Evolutionary conservation across 2,888 invertebrate species (phyloP).

Genomic region (Sceliomorpha sp.): DNA sequence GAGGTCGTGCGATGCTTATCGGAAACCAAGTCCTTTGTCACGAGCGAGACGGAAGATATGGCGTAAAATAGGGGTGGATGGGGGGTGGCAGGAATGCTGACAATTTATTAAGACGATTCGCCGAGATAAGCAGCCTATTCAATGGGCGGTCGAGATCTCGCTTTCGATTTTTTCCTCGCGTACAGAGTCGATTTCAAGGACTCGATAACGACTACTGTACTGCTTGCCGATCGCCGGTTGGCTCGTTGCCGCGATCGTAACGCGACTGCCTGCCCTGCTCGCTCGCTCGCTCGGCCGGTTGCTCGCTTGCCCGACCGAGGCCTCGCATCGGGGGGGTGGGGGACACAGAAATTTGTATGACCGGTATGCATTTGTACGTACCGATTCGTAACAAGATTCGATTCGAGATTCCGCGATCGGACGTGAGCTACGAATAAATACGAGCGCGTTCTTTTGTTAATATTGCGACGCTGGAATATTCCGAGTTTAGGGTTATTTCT

Average conservation of each 20-base stretch:
- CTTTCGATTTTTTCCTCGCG: slow-evolving; percentile 63
- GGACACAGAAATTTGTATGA: slow-evolving; percentile 68
- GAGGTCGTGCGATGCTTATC: slow-evolving; percentile 9
- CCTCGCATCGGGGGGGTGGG: slow-evolving; percentile 40
- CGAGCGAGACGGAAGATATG: slow-evolving; percentile 5
- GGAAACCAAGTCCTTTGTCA: slow-evolving; percentile 18
- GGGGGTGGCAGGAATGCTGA: slow-evolving; percentile 57
- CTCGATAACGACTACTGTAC: slow-evolving; percentile 68
- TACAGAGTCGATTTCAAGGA: slow-evolving; percentile 67
- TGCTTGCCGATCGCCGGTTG: slow-evolving; percentile 51
- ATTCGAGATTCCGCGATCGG: slow-evolving; percentile 54
- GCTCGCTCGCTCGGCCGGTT: too few species aligned
- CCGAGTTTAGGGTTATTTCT: slow-evolving; percentile 13
- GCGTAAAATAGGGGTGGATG: slow-evolving; percentile 30
- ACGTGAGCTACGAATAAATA: slow-evolving; percentile 52
- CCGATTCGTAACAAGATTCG: slow-evolving; percentile 68
- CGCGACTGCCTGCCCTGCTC: slow-evolving; percentile 13
- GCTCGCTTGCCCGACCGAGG: too few species aligned
- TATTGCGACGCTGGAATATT: slow-evolving; percentile 28
- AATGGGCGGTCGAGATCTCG: slow-evolving; percentile 67
- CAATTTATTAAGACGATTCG: slow-evolving; percentile 73
- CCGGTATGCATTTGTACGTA: slow-evolving; percentile 65
- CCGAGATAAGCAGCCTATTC: slow-evolving; percentile 63
- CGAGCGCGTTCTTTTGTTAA: slow-evolving; percentile 45
- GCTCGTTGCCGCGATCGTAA: slow-evolving; percentile 43